Conservation (phyloP, 2,888 invertebrate species). For the Cataglyphis albicans region DNA sequence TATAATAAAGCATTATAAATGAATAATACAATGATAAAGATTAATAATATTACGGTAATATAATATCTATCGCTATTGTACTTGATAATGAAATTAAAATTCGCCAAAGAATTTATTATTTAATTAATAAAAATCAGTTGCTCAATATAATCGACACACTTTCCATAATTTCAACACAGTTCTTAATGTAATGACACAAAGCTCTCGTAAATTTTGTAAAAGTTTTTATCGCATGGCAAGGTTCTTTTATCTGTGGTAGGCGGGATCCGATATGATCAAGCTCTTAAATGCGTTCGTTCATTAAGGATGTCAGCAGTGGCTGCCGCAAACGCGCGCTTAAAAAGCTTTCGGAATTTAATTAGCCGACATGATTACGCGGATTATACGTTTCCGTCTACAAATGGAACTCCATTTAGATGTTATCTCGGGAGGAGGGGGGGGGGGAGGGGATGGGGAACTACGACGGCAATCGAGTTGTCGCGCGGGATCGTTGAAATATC, state of each 20-base stretch:
- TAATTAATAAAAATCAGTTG: neutral
- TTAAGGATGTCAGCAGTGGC: constrained; percentile 31
- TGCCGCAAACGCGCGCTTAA: constrained; percentile 28
- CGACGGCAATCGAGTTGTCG: constrained; percentile 44
- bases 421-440: constrained; percentile 5
- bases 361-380: constrained; percentile 45
- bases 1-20: neutral
- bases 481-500: constrained; percentile 39
- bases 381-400: constrained; percentile 47
- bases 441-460: neutral
- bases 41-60: neutral
- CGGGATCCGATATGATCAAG: constrained; percentile 23
- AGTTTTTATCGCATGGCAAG: constrained; percentile 12
- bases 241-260: neutral
- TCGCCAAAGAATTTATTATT: neutral
- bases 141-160: neutral
- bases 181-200: neutral
- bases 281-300: constrained; percentile 42
- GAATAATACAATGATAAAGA: neutral
- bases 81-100: neutral
- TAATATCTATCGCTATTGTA: neutral
- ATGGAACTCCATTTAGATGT: constrained; percentile 53
- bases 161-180: neutral
- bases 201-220: neutral
- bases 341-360: constrained; percentile 52